phyloP scores from a whole-genome alignment of 1,140 invertebrate genomes.

The Dendroctonus ponderosae region DNA sequence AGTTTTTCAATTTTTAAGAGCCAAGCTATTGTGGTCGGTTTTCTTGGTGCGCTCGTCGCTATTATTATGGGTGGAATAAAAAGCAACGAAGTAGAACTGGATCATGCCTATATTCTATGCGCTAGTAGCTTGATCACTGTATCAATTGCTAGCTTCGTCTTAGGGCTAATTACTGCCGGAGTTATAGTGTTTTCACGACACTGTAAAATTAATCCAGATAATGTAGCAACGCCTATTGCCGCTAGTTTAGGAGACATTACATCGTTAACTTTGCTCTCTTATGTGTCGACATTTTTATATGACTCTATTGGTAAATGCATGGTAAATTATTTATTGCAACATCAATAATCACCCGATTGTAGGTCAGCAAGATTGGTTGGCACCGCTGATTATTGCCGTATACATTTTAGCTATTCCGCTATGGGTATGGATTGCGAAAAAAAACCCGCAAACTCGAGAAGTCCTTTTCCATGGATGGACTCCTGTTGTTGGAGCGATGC shows the following conservation, averaged over 20 bases:
- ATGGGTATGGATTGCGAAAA: conserved; percentile 68
- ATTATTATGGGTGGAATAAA: conserved; percentile 82
- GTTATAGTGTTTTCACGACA: conserved; percentile 74
- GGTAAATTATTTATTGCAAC: conserved; percentile 54
- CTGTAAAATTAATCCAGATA: conserved; percentile 84
- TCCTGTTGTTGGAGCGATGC: conserved; percentile 71
- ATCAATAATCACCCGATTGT: not conserved
- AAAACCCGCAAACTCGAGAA: conserved; percentile 64
- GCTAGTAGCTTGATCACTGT: conserved; percentile 88
- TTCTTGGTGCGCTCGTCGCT: conserved; percentile 84
- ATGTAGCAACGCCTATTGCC: conserved; percentile 87
- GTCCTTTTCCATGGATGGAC: conserved; percentile 71
- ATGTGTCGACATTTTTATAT: conserved; percentile 64
- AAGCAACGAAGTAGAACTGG: conserved; percentile 73
- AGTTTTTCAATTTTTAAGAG: conserved; percentile 42
- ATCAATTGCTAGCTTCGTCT: conserved; percentile 78
- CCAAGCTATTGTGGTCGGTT: conserved; percentile 91
- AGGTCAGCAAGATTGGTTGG: conserved; percentile 28
- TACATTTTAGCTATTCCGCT: conserved; percentile 60
- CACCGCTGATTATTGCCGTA: conserved; percentile 19
- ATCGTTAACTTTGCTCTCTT: conserved; percentile 71
- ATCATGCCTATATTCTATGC: conserved; percentile 82
- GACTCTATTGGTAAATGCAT: conserved; percentile 57
- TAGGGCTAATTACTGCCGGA: conserved; percentile 78
- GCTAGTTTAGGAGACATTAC: conserved; percentile 83